Base-by-base conservation (phyloP, 2,888 invertebrate species). In the Andrena minutula region DNA sequence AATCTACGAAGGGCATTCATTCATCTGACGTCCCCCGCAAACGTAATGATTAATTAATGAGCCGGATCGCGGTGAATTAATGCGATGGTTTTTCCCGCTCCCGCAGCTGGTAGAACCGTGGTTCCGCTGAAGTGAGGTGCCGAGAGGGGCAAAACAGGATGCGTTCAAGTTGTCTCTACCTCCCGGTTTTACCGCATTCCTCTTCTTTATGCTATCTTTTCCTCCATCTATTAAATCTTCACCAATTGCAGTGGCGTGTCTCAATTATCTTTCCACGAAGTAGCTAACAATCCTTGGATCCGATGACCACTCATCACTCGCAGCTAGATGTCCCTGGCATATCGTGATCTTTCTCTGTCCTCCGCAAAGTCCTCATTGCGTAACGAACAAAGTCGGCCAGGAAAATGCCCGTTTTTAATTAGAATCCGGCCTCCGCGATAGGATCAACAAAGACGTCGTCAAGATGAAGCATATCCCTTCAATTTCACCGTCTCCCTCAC, bases 31-130 rank as follows among this genome's bases (percentile, higher is more conserved):
- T 86, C 73, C 69, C 23, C 76, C 79, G 80, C 77, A 64, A 85
- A 61, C 60, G 68, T 66, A 74, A 83, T 86, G 83, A 86, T 86
- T 86, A 86, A 86, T 86, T 86, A 87, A 87, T 77, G 77, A 68
- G 28, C 71, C 53, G 23, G 63, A 16, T 65, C 20, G 30, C 16
- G 64, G 58, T n/a, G 64, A 77, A 79, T 78, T 79, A 78, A 79
- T 60, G 64, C 65, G 51, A 58, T 64, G 35, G 64, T 63, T 75
- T 75, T 60, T 65, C 23, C 12, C 10, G 41, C 2, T 4, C 5
- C 20, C n/a, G 41, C 53, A 35, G 75, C 61, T 61, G 68, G 10
- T 35, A n/a, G 64, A 35, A 65, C 16, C 41, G 41, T 23, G 10
- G 23, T 56, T n/a, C 10, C 53, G 53, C 20, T 10, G 23, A 10